Evolutionary conservation across 2,888 invertebrate genomes (phyloP).

Genomic region (Gari tellinella): DNA sequence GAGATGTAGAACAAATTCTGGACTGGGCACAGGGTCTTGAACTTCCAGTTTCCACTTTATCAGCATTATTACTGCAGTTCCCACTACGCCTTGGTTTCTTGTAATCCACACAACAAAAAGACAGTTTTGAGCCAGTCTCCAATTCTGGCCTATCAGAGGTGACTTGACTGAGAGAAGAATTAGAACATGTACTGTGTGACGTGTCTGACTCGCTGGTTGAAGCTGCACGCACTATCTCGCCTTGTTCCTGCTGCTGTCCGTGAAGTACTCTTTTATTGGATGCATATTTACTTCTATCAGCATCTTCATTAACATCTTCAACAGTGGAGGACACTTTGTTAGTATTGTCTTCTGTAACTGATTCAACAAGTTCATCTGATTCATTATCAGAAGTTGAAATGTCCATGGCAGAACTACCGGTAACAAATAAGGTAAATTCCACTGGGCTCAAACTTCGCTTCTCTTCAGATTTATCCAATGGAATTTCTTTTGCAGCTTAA

Average conservation of each 20-base stretch:
- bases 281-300: too few relatives aligned
- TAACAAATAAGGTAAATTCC: too few relatives aligned
- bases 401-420: too few relatives aligned
- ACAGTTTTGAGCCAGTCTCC: conserved; percentile 26
- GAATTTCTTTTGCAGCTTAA: too few relatives aligned
- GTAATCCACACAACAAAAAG: conserved; percentile 60
- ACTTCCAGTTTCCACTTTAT: neutral
- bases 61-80: neutral
- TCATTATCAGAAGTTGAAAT: too few relatives aligned
- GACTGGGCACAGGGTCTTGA: conserved; percentile 18
- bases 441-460: too few relatives aligned
- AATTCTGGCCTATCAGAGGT: neutral
- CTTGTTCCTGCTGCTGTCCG: conserved; percentile 38
- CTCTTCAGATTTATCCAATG: too few relatives aligned
- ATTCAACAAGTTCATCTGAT: too few relatives aligned
- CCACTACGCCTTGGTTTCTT: conserved; percentile 43
- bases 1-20: conserved; percentile 27
- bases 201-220: conserved; percentile 16
- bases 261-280: conserved; percentile 29
- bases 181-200: neutral
- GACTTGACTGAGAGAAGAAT: neutral
- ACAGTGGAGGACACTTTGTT: neutral
- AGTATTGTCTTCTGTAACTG: too few relatives aligned
- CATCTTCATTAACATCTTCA: too few relatives aligned
- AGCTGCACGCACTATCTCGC: conserved; percentile 24